Evolutionary conservation across 2,797 vertebrate species (phyloP).

Genomic region (Acanthurus tractus): DNA sequence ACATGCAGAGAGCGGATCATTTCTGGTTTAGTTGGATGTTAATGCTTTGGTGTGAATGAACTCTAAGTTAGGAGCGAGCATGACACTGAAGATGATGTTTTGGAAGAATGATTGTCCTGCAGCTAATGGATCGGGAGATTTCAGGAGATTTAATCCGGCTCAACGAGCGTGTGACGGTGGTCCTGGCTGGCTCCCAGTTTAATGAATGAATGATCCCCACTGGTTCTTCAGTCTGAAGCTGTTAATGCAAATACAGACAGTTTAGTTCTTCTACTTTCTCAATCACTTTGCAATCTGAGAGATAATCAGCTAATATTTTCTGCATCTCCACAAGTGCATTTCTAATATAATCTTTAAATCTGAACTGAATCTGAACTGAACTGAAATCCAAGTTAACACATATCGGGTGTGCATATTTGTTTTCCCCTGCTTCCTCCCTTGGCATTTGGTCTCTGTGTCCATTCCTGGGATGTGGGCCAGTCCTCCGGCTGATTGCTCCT

Average conservation of each 20-base stretch:
- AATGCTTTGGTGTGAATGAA: slow-evolving; percentile 38
- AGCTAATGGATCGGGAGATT: slow-evolving; percentile 37
- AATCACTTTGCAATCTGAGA: not conserved
- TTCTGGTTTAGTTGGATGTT: slow-evolving; percentile 22
- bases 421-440: slow-evolving; percentile 40
- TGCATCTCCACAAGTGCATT: slow-evolving; percentile 1
- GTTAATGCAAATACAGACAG: slow-evolving; percentile 65
- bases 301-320: not conserved
- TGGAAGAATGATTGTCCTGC: slow-evolving; percentile 67
- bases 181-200: slow-evolving; percentile 23
- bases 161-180: slow-evolving; percentile 17
- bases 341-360: slow-evolving; percentile 23
- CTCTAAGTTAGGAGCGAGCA: slow-evolving; percentile 35
- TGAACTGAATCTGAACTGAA: too few relatives aligned
- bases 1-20: slow-evolving; percentile 62
- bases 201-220: slow-evolving; percentile 7
- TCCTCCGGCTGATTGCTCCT: slow-evolving; percentile 43
- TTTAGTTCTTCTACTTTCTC: slow-evolving; percentile 14
- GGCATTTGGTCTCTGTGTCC: slow-evolving; percentile 55
- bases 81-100: slow-evolving; percentile 25
- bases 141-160: slow-evolving; percentile 25
- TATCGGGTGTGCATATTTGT: slow-evolving; percentile 52
- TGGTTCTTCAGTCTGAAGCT: slow-evolving; percentile 32
- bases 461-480: slow-evolving; percentile 70
- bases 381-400: slow-evolving; percentile 42